Percentiles rank a stretch among this genome's conserved stretches.
phyloP scores from a whole-genome alignment of 2,888 invertebrate species.

The Pecten maximus region DNA sequence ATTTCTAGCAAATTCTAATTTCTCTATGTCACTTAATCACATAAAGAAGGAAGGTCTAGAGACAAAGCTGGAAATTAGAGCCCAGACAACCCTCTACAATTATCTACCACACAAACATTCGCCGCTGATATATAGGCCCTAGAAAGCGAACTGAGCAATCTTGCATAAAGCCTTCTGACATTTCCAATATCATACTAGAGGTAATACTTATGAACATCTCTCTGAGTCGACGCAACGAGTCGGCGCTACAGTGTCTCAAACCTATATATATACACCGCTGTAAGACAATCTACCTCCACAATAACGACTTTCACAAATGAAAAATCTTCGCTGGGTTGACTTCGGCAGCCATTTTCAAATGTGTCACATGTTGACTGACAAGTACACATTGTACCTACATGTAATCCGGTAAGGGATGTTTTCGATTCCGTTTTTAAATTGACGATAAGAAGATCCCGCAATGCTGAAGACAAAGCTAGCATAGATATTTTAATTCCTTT shows the following conservation, averaged over 20 bases:
- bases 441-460: not conserved
- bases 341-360: slow-evolving; percentile 25
- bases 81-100: slow-evolving; percentile 6
- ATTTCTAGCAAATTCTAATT: slow-evolving; percentile 35
- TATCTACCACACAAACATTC: slow-evolving; percentile 18
- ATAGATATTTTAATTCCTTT: slow-evolving; percentile 31
- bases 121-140: not conserved
- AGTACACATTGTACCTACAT: slow-evolving; percentile 30
- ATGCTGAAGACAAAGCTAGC: not conserved
- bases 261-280: not conserved
- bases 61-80: slow-evolving; percentile 35
- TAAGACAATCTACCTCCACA: slow-evolving; percentile 28
- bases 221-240: slow-evolving; percentile 13
- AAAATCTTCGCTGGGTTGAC: slow-evolving; percentile 24
- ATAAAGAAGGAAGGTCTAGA: slow-evolving; percentile 35
- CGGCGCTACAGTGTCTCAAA: not conserved
- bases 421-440: slow-evolving; percentile 24
- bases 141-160: slow-evolving; percentile 35
- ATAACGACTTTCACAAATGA: slow-evolving; percentile 31
- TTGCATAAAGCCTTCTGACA: slow-evolving; percentile 35
- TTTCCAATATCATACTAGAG: slow-evolving; percentile 25
- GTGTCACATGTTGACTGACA: slow-evolving; percentile 30
- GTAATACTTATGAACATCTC: slow-evolving; percentile 33
- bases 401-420: not conserved
- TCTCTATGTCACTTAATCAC: slow-evolving; percentile 33